Percentiles rank a stretch among this genome's conserved stretches.
phyloP scores from a whole-genome alignment of 2,797 vertebrate genomes.

The Fringilla coelebs region DNA sequence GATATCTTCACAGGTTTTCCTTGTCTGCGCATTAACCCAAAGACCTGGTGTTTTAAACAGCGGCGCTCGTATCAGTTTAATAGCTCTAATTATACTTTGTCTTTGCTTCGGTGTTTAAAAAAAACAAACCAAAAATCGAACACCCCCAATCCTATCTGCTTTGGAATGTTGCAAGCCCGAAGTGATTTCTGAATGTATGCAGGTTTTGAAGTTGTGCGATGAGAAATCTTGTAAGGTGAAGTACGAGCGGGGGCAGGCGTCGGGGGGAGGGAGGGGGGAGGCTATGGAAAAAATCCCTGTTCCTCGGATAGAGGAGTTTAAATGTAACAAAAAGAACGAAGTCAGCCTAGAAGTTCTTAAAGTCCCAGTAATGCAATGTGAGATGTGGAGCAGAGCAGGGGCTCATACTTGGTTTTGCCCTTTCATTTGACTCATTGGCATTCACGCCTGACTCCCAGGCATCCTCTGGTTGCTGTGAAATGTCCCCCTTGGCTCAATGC shows the following conservation, averaged over 20 bases:
- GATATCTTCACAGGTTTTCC: not conserved
- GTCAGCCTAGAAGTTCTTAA: not conserved
- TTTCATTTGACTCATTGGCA: constrained; percentile 65
- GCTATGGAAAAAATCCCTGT: not conserved
- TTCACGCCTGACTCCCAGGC: constrained; percentile 59
- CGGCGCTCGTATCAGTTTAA: not conserved
- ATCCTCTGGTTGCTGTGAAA: constrained; percentile 57
- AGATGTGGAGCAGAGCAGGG: not conserved
- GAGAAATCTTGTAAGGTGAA: not conserved
- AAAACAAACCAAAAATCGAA: not conserved
- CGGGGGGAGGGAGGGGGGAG: no score
- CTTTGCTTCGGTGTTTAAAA: not conserved
- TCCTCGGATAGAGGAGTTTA: not conserved
- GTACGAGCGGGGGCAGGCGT: not conserved
- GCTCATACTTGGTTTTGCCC: constrained; percentile 46
- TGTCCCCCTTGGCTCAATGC: constrained; percentile 56
- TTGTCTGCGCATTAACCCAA: not conserved
- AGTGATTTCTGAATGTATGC: not conserved
- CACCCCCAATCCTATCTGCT: not conserved
- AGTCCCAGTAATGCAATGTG: not conserved
- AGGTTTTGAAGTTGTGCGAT: not conserved
- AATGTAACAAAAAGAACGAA: not conserved
- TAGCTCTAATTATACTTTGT: not conserved
- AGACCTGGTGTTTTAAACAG: not conserved
- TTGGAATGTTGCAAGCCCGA: not conserved